Evolutionary conservation across 2,888 invertebrate genomes (phyloP).

Genomic region (Agrotis clavis): DNA sequence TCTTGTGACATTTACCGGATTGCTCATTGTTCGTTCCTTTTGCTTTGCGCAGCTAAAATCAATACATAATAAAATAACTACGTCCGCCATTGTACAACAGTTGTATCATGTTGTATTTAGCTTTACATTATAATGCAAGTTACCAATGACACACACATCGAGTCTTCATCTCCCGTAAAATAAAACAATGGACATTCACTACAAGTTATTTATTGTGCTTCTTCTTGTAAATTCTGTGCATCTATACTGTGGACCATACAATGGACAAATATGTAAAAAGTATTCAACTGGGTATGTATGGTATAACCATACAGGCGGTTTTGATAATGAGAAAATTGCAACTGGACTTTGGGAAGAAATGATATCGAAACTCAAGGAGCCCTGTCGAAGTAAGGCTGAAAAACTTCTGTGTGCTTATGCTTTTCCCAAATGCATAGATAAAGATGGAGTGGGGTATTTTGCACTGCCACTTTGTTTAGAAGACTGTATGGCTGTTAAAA

Average conservation of each 20-base stretch:
- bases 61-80: slow-evolving; percentile 82
- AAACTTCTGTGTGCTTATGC: slow-evolving; percentile 97
- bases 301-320: slow-evolving; percentile 94
- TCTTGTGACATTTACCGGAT: slow-evolving; percentile 39
- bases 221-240: slow-evolving; percentile 85
- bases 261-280: slow-evolving; percentile 95
- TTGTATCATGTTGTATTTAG: slow-evolving; percentile 73
- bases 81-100: slow-evolving; percentile 87
- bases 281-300: slow-evolving; percentile 94
- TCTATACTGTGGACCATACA: slow-evolving; percentile 97
- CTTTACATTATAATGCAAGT: slow-evolving; percentile 83
- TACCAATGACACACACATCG: slow-evolving; percentile 75
- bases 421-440: slow-evolving; percentile 96
- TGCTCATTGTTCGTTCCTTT: slow-evolving; percentile 63
- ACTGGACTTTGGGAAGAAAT: slow-evolving; percentile 96
- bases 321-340: slow-evolving; percentile 96
- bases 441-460: slow-evolving; percentile 92
- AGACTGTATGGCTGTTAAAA: slow-evolving; percentile 97
- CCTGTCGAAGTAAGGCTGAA: slow-evolving; percentile 97
- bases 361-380: slow-evolving; percentile 94
- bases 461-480: slow-evolving; percentile 97
- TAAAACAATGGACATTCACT: slow-evolving; percentile 81
- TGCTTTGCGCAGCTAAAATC: slow-evolving; percentile 79
- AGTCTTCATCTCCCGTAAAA: slow-evolving; percentile 76
- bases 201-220: slow-evolving; percentile 81